Conservation (phyloP, 2,888 invertebrate species). For the Drosophila vallismaia region DNA sequence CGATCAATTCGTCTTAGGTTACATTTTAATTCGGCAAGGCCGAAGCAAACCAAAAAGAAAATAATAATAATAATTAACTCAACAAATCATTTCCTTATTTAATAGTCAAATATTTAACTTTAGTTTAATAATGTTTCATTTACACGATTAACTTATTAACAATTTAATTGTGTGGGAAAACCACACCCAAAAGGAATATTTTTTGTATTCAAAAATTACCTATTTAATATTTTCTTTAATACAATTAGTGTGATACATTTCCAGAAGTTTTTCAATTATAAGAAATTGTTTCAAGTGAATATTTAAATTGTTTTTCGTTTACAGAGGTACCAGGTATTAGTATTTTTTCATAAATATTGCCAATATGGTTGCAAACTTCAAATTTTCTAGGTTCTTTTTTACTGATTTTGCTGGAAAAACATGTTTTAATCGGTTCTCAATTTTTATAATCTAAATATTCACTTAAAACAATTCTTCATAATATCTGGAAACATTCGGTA, state of each 20-base stretch:
- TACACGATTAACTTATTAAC: conserved; percentile 10
- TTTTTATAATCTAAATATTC: neutral
- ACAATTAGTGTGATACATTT: neutral
- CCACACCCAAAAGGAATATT: neutral
- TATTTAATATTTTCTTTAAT: neutral
- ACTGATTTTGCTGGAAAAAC: too few relatives aligned
- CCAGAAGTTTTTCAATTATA: neutral
- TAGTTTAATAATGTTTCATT: neutral
- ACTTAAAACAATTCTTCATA: neutral
- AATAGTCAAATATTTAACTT: conserved; percentile 2
- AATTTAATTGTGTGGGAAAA: conserved; percentile 3
- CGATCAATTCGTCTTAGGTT: conserved; percentile 20
- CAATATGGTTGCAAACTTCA: too few relatives aligned
- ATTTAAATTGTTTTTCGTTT: neutral
- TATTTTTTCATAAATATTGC: neutral
- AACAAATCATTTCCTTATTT: conserved; percentile 5
- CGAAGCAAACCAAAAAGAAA: conserved; percentile 45
- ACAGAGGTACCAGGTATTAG: neutral
- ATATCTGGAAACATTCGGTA: neutral
- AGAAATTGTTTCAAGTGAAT: neutral
- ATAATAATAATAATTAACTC: conserved; percentile 9
- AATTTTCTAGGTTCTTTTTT: too few relatives aligned
- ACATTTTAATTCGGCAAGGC: conserved; percentile 61
- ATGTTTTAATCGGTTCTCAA: too few relatives aligned
- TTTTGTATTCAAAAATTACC: neutral